phyloP scores from a whole-genome alignment of 2,888 invertebrate species.

The Mesorhabditis spiculigera region DNA sequence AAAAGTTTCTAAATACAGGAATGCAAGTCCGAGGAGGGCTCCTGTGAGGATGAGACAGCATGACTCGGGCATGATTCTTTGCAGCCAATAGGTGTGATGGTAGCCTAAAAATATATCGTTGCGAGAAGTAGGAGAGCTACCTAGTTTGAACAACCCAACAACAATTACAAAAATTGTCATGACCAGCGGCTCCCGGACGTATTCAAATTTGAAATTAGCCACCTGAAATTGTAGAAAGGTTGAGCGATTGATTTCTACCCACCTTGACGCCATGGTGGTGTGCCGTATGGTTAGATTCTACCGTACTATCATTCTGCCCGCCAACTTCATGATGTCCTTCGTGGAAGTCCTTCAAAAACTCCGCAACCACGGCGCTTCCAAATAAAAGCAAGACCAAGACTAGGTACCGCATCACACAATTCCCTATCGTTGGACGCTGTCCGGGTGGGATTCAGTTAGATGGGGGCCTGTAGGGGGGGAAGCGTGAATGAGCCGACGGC shows the following conservation, averaged over 20 bases:
- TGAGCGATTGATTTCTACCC: not conserved
- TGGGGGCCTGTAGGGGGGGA: no score
- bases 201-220: conserved; percentile 46
- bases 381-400: no score
- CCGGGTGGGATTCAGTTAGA: no score
- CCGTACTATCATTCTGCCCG: no score
- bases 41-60: conserved; percentile 65
- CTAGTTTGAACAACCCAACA: conserved; percentile 64
- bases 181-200: conserved; percentile 61
- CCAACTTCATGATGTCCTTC: no score
- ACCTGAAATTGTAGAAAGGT: conserved; percentile 25
- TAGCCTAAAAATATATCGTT: conserved; percentile 32
- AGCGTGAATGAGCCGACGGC: no score
- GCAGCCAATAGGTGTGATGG: conserved; percentile 41
- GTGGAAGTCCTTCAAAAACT: no score
- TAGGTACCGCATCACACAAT: no score
- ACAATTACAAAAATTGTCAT: conserved; percentile 63
- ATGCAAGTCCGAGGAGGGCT: conserved; percentile 60
- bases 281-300: no score
- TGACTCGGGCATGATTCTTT: conserved; percentile 51
- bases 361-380: no score
- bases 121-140: conserved; percentile 43
- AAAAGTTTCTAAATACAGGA: conserved; percentile 58
- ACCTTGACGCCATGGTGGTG: no score
- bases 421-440: no score